Evolutionary conservation across 2,888 invertebrate genomes (phyloP).

Genomic region (Leistus spinibarbis): DNA sequence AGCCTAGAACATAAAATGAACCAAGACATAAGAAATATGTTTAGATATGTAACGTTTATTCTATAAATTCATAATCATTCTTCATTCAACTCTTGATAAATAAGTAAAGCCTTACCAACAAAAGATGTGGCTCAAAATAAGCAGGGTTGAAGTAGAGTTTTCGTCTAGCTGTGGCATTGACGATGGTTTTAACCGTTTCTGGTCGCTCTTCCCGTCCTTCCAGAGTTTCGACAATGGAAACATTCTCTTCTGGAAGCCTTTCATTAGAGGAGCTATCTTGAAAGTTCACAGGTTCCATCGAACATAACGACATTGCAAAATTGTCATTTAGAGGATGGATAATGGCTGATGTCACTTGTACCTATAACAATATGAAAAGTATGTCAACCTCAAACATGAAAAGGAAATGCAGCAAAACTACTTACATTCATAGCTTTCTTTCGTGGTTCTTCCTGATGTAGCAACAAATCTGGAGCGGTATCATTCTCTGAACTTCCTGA

Average conservation of each 20-base stretch:
- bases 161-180: slow-evolving; percentile 72
- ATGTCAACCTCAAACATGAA: too few relatives aligned
- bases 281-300: slow-evolving; percentile 50
- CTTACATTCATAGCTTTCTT: slow-evolving; percentile 52
- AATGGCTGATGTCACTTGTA: slow-evolving; percentile 72
- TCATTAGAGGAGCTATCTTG: slow-evolving; percentile 69
- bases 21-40: not conserved
- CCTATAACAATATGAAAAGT: slow-evolving; percentile 46
- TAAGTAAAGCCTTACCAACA: slow-evolving; percentile 67
- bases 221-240: slow-evolving; percentile 82
- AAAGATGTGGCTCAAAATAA: slow-evolving; percentile 85
- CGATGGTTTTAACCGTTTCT: slow-evolving; percentile 67
- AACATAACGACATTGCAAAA: slow-evolving; percentile 49
- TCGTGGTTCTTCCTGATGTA: slow-evolving; percentile 51
- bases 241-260: slow-evolving; percentile 81
- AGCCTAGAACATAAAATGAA: slow-evolving; percentile 67
- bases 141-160: slow-evolving; percentile 90
- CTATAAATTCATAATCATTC: too few relatives aligned
- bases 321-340: slow-evolving; percentile 65
- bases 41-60: too few relatives aligned
- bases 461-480: slow-evolving; percentile 58
- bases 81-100: too few relatives aligned
- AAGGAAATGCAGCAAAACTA: not conserved
- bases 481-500: slow-evolving; percentile 72
- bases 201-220: slow-evolving; percentile 69